Evolutionary conservation across 2,888 invertebrate species (phyloP).

Genomic region (Caenorhabditis wallacei): DNA sequence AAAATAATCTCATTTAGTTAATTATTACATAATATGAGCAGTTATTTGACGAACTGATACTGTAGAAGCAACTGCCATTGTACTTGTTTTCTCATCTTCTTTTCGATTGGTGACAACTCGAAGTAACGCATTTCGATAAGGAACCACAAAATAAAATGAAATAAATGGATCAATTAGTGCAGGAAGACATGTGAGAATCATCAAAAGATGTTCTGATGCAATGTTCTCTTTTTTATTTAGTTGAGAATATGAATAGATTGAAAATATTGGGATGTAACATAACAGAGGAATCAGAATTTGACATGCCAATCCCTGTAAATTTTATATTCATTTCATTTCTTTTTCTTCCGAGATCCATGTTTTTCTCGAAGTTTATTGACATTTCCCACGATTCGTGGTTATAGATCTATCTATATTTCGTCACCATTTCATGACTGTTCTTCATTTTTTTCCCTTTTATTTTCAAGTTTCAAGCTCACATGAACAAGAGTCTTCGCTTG

Average conservation of each 20-base stretch:
- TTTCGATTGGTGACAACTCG: conserved; percentile 25
- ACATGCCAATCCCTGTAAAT: conserved; percentile 60
- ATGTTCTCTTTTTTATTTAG: conserved; percentile 45
- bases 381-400: conserved; percentile 9
- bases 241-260: conserved; percentile 52
- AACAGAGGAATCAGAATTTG: conserved; percentile 56
- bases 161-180: conserved; percentile 58
- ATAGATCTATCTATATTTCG: not conserved
- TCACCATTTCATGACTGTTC: not conserved
- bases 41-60: conserved; percentile 44
- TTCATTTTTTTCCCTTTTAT: not conserved
- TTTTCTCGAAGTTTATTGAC: not conserved
- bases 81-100: conserved; percentile 47
- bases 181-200: conserved; percentile 53
- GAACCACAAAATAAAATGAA: conserved; percentile 57
- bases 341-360: not conserved
- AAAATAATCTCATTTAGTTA: conserved; percentile 10
- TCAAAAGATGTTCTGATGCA: conserved; percentile 52
- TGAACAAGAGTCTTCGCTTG: conserved; percentile 59
- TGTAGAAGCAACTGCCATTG: conserved; percentile 47
- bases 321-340: not conserved
- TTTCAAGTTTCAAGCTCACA: conserved; percentile 36
- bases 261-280: conserved; percentile 59
- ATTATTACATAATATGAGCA: conserved; percentile 19
- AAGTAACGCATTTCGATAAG: conserved; percentile 55